Evolutionary conservation across 2,113 vertebrate genomes (phyloP).

Genomic region (Recurvirostra avosetta): DNA sequence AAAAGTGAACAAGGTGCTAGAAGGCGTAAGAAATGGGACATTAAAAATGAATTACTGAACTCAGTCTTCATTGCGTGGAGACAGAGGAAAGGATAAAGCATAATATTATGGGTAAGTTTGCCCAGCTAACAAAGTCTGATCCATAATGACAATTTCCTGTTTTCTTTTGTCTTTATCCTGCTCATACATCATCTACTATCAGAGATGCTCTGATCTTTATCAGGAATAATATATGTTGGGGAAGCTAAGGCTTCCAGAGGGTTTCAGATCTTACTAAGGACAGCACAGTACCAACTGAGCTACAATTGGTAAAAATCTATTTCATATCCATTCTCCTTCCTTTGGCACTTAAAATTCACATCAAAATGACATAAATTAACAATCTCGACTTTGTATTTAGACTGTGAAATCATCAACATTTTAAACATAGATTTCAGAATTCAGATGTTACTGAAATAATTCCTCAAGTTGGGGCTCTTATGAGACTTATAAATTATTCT

Average conservation of each 20-base stretch:
- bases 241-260: neutral
- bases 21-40: constrained; percentile 36
- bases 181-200: constrained; percentile 18
- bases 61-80: neutral
- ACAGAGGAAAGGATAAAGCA: neutral
- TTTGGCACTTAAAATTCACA: neutral
- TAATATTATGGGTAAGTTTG: neutral
- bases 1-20: constrained; percentile 41
- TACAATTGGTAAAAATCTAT: neutral
- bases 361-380: neutral
- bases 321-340: neutral
- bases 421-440: constrained; percentile 38
- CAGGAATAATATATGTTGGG: neutral
- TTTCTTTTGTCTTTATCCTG: constrained; percentile 35
- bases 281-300: neutral
- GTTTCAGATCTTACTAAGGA: neutral
- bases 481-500: constrained; percentile 65
- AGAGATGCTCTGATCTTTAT: constrained; percentile 5
- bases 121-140: constrained; percentile 19
- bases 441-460: constrained; percentile 40
- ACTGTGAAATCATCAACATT: constrained; percentile 12
- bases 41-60: constrained; percentile 49
- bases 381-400: neutral
- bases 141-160: constrained; percentile 38
- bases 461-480: constrained; percentile 27